Evolutionary conservation across 2,888 invertebrate genomes (phyloP).

Genomic region (Ophion obscuratus): DNA sequence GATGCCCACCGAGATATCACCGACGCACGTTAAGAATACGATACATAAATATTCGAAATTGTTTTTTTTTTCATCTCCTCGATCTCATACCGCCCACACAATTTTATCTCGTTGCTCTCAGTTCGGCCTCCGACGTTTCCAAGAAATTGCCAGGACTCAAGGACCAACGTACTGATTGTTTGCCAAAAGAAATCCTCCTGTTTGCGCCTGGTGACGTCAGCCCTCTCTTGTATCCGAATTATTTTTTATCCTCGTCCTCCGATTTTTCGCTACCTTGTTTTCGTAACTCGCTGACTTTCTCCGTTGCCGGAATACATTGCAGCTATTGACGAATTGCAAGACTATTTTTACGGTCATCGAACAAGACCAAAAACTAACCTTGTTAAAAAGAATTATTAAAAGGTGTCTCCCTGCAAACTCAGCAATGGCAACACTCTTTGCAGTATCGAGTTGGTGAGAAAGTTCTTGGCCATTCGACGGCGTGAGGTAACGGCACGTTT

Average conservation of each 20-base stretch:
- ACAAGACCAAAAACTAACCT: too few relatives aligned
- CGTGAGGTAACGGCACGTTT: too few relatives aligned
- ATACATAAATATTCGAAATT: constrained; percentile 82
- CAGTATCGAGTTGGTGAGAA: too few relatives aligned
- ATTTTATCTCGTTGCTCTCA: constrained; percentile 52
- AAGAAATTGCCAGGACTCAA: constrained; percentile 25
- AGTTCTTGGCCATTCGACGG: too few relatives aligned
- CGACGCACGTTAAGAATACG: constrained; percentile 82
- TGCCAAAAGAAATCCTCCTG: background rate
- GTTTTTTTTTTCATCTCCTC: constrained; percentile 76
- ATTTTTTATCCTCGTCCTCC: background rate
- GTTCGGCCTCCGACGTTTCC: constrained; percentile 27
- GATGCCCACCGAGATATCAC: constrained; percentile 83
- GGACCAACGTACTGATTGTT: constrained; percentile 13
- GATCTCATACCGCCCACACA: constrained; percentile 63
- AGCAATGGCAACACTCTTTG: too few relatives aligned
- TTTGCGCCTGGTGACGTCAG: constrained; percentile 16
- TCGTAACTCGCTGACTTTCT: background rate
- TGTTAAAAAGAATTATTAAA: too few relatives aligned
- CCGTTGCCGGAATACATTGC: too few relatives aligned
- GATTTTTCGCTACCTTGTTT: background rate
- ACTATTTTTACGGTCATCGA: too few relatives aligned
- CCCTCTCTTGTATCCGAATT: background rate
- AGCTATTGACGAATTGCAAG: too few relatives aligned
- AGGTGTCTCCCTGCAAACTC: too few relatives aligned